Evolutionary conservation across 2,888 invertebrate genomes (phyloP), one percentile per base, ranked within the genome.

Genomic region (Rhingia rostrata): DNA sequence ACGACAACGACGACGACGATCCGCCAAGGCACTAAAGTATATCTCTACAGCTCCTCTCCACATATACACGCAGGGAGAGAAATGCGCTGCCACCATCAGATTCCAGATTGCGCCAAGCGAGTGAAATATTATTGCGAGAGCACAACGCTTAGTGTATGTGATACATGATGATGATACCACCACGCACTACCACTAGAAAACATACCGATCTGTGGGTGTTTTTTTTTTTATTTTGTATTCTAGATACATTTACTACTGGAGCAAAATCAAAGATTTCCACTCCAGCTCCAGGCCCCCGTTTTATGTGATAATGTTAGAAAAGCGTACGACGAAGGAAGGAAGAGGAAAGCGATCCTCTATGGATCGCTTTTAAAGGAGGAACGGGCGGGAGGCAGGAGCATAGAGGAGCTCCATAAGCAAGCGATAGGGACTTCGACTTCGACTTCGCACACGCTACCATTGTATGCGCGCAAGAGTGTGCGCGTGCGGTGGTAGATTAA

Each of bases 31-130:
- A 74, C 73, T 39, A 61, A 66, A 64, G 45, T 74, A 79, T 14
- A 49, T 49, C 4, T 69, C 88, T 89, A 89, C 88, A 88, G 87
- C 88, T 90, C 90, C 90, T 90, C 90, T 88, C 86, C 75, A 66
- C 82, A 86, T 87, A 81, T 53, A 86, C 87, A 67, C 41, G 47
- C 61, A 77, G 53, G 53, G 69, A 77, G 75, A 82, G 70, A 75
- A 70, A 22, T 22, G 22, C 75, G 56, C 35, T 35, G 12, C 67
- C 74, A 61, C 61, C 22, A 39, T 60, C 58, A 66, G 82, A 82
- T 83, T 78, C 69, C 58, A 56, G 22, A 39, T 41, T 49, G n/a
- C 47, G 47, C 43, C 37, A 22, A 22, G 45, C 60, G 43, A 66
- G 47, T 64, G 32, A 64, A 58, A 61, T 81, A 63, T 60, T 49